Base-by-base conservation (phyloP, 2,797 vertebrate species). In the Hemitrygon akajei region DNA sequence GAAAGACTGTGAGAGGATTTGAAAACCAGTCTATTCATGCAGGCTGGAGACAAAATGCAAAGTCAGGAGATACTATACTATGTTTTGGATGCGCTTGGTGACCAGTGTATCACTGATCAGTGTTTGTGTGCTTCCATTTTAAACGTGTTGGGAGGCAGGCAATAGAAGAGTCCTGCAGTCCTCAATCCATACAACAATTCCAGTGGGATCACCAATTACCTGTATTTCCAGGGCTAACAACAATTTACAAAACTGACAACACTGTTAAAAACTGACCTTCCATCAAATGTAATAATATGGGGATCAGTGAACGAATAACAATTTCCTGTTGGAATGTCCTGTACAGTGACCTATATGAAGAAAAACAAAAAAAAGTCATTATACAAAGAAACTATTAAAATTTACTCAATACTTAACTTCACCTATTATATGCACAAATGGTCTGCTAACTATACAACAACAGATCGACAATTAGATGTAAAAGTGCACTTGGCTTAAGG, bases 271-370 rank as follows among this genome's bases (percentile, higher is more conserved):
- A 76, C 91, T 97, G 96, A 97, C 97, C 97, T 96, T 95, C 97
- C 96, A 94, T 98, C 98, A 95, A 97, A 96, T 0, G 96, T 97
- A 94, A 97, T 97, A 95, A 98, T 94, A 94, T 97, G 97, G 86
- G 97, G 97, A 96, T 98, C 97, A 47, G 97, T 97, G 94, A 97
- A 95, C 27, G 97, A 97, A 96, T 97, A 97, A 95, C 97, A 97
- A 79, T 95, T 96, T 93, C 97, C 96, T 40, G 97, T 97, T 73
- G 97, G 97, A 94, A 97, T 94, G 94, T 97, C 97, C 94, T 96
- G 97, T 66, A 97, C 96, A 0, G 92, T 95, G 94, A 97, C 96
- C 97, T 97, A 94, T 30, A n/a, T 75, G 12, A n/a, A 93, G 40
- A 76, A 76, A 73, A 93, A 93, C 7, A 93, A 18, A 37, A 37